Percentiles rank a stretch among this genome's conserved stretches.
phyloP scores from a whole-genome alignment of 2,797 vertebrate species.

The Streptopelia turtur region DNA sequence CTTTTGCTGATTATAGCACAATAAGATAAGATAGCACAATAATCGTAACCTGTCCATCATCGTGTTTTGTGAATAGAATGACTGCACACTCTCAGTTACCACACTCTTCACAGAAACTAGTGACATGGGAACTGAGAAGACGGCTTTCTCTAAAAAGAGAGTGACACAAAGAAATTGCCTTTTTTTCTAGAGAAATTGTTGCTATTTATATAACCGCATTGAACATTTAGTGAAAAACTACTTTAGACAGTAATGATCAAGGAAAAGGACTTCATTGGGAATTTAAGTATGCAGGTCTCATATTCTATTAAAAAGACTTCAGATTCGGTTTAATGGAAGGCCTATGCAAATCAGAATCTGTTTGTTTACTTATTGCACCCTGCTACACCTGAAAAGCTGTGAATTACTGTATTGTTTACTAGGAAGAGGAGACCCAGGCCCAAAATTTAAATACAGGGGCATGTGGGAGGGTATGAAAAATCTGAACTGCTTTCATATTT shows the following conservation, averaged over 20 bases:
- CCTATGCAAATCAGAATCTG: neutral
- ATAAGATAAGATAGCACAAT: neutral
- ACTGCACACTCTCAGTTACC: neutral
- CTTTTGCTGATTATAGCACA: neutral
- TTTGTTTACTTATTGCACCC: neutral
- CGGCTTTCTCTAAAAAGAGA: neutral
- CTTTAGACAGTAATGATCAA: accelerated
- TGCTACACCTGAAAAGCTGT: neutral
- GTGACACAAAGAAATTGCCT: neutral
- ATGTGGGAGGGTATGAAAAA: neutral
- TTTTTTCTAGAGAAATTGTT: neutral
- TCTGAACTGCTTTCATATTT: neutral
- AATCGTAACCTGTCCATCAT: neutral
- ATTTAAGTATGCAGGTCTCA: neutral
- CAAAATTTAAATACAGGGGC: neutral
- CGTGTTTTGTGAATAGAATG: neutral
- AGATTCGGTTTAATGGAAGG: neutral
- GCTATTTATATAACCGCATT: neutral
- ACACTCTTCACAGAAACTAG: neutral
- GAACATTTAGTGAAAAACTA: neutral
- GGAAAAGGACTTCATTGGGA: neutral
- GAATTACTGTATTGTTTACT: neutral
- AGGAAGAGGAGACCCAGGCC: neutral
- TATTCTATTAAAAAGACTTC: neutral
- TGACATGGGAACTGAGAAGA: neutral